phyloP scores from a whole-genome alignment of 2,888 invertebrate species.

The Agrochola lota region DNA sequence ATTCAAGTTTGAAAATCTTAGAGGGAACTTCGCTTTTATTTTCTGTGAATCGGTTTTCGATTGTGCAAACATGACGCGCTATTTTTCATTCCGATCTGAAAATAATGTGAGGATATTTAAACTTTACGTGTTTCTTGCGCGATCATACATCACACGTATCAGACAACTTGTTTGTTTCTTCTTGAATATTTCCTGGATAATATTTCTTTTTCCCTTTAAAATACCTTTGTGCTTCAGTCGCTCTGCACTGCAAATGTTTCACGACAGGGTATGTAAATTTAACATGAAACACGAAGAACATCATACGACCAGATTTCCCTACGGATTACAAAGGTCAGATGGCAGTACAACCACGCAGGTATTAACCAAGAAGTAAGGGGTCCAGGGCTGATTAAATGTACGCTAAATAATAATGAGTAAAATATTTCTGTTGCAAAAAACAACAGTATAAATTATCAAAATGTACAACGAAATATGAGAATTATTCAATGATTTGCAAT shows the following conservation, averaged over 20 bases:
- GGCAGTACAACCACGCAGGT: constrained; percentile 5
- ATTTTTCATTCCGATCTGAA: constrained; percentile 48
- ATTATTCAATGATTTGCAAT: constrained; percentile 5
- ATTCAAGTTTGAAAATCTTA: constrained; percentile 50
- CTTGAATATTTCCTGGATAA: constrained; percentile 1
- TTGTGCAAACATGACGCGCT: constrained; percentile 57
- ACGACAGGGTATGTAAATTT: constrained; percentile 53
- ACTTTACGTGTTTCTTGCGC: constrained; percentile 34
- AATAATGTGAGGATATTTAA: constrained; percentile 54
- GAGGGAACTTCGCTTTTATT: constrained; percentile 51
- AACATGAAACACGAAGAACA: constrained; percentile 39
- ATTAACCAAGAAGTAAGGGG: constrained; percentile 32
- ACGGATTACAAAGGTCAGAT: constrained; percentile 45
- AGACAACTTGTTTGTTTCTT: constrained; percentile 9
- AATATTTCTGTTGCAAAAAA: not conserved
- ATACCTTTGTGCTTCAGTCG: constrained; percentile 15
- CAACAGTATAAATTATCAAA: not conserved
- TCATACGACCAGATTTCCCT: constrained; percentile 48
- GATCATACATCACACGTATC: constrained; percentile 45
- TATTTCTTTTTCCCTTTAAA: constrained; percentile 4
- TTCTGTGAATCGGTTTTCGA: constrained; percentile 59
- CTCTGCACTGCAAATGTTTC: constrained; percentile 35
- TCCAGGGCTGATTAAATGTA: constrained; percentile 12
- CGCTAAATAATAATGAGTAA: not conserved
- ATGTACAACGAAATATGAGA: not conserved